These are phyloP conservation scores for Nomada hirtipes DNA, from an alignment of 2,888 invertebrate species.

Conservation along the genomic window DNA sequence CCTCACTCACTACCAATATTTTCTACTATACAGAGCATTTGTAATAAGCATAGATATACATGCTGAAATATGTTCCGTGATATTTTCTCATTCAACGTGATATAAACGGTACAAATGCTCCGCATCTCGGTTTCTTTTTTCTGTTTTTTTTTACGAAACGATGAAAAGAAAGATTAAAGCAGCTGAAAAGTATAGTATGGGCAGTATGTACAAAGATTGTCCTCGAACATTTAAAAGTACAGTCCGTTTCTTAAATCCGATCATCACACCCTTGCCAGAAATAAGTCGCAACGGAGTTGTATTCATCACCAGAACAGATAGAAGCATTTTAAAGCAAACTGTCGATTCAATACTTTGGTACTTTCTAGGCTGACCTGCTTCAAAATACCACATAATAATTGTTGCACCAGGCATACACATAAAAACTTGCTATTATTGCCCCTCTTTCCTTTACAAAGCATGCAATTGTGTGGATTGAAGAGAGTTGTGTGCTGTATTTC, in stretches of 20 bases:
- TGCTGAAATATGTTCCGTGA: not conserved
- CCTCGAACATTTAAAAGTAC: conserved; percentile 21
- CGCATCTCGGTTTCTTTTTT: not conserved
- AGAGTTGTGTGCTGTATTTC: not conserved
- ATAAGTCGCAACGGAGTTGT: conserved; percentile 14
- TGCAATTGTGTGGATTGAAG: conserved; percentile 38
- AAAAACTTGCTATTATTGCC: conserved; percentile 16
- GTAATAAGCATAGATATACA: conserved; percentile 43
- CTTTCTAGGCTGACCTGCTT: conserved; percentile 18
- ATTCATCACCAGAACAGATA: conserved; percentile 43
- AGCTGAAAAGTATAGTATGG: conserved; percentile 67
- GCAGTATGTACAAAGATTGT: conserved; percentile 50
- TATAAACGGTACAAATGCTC: conserved; percentile 56
- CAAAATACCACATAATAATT: conserved; percentile 8
- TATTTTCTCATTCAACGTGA: not conserved
- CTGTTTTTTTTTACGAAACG: conserved; percentile 27
- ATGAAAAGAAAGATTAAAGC: conserved; percentile 62
- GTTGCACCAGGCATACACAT: not conserved
- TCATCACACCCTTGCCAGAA: conserved; percentile 36
- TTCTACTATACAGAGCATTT: conserved; percentile 62
- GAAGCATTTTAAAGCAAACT: conserved; percentile 29
- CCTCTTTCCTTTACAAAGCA: conserved; percentile 13
- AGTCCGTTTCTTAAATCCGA: conserved; percentile 16
- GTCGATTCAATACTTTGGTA: conserved; percentile 9
- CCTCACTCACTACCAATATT: conserved; percentile 81